A percentile compares a stretch with the other conserved stretches of the same genome.
Conservation (phyloP, 2,888 invertebrate genomes). For the Neuroscelio doddi region DNA sequence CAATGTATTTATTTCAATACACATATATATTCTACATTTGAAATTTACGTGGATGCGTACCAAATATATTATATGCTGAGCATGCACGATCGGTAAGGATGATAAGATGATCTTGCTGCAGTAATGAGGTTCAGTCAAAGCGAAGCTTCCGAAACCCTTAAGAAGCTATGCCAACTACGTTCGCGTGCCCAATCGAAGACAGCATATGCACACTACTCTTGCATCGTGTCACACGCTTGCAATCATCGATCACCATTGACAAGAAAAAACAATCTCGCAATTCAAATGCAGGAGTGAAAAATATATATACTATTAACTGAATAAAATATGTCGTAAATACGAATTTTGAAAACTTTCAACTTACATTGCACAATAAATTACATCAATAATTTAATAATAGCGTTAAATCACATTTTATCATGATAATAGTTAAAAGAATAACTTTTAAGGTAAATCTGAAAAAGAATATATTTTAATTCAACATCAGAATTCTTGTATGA, state of each 20-base stretch:
- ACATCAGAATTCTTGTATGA: too few species aligned
- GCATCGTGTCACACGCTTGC: constrained; percentile 35
- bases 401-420: too few species aligned
- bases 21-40: neutral
- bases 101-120: constrained; percentile 32
- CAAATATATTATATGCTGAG: constrained; percentile 21
- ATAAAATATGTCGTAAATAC: too few species aligned
- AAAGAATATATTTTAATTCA: too few species aligned
- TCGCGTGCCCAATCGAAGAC: constrained; percentile 28
- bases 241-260: constrained; percentile 36
- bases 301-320: constrained; percentile 1
- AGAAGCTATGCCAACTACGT: constrained; percentile 27
- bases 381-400: too few species aligned
- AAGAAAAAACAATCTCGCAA: constrained; percentile 25
- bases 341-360: neutral
- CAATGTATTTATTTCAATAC: neutral
- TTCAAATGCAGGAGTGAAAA: constrained; percentile 16
- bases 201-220: constrained; percentile 23
- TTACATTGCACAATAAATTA: constrained; percentile 2
- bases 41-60: constrained; percentile 7
- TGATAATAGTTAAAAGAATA: too few species aligned
- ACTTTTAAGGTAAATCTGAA: too few species aligned
- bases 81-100: constrained; percentile 19
- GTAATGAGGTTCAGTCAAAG: constrained; percentile 37
- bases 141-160: constrained; percentile 35